Percentiles rank a stretch among this genome's conserved stretches.
These are phyloP conservation scores for Eristalinus sepulchralis DNA, from an alignment of 2,888 invertebrate genomes.

Conservation along the genomic window DNA sequence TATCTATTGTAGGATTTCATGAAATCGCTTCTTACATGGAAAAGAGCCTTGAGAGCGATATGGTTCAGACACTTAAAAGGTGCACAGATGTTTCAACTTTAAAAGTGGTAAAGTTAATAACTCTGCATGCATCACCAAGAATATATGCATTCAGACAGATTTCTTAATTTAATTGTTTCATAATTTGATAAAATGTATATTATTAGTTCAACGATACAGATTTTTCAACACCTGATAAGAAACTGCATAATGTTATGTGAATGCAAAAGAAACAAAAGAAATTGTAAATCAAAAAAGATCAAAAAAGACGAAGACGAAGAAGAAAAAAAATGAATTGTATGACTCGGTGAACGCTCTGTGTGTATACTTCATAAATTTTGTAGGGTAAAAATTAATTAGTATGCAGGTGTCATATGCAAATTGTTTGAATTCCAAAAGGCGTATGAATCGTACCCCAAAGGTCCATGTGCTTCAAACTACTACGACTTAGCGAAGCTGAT, in stretches of 20 bases:
- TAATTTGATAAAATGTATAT: neutral
- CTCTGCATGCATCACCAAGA: neutral
- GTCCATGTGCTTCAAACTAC: slow-evolving; percentile 62
- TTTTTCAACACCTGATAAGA: neutral
- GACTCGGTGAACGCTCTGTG: slow-evolving; percentile 48
- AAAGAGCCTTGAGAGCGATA: neutral
- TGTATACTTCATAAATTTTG: slow-evolving; percentile 52
- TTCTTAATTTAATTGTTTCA: neutral
- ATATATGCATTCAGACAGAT: neutral
- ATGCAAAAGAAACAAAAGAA: neutral
- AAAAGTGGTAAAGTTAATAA: neutral
- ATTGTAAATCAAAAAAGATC: slow-evolving; percentile 14
- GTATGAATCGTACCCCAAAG: slow-evolving; percentile 58
- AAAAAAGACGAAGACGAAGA: slow-evolving; percentile 41
- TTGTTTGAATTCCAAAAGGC: slow-evolving; percentile 69
- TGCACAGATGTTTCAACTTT: slow-evolving; percentile 48
- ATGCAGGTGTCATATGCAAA: slow-evolving; percentile 67
- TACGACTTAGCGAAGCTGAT: slow-evolving; percentile 48
- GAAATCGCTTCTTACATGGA: slow-evolving; percentile 33
- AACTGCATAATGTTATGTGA: slow-evolving; percentile 11
- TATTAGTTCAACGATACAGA: neutral
- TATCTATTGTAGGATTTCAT: slow-evolving; percentile 39
- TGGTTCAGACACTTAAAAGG: slow-evolving; percentile 13
- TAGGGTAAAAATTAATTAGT: slow-evolving; percentile 57
- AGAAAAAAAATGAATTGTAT: slow-evolving; percentile 28